These are phyloP conservation scores for Allophyes oxyacanthae DNA, from an alignment of 2,888 invertebrate species.

Conservation along the genomic window DNA sequence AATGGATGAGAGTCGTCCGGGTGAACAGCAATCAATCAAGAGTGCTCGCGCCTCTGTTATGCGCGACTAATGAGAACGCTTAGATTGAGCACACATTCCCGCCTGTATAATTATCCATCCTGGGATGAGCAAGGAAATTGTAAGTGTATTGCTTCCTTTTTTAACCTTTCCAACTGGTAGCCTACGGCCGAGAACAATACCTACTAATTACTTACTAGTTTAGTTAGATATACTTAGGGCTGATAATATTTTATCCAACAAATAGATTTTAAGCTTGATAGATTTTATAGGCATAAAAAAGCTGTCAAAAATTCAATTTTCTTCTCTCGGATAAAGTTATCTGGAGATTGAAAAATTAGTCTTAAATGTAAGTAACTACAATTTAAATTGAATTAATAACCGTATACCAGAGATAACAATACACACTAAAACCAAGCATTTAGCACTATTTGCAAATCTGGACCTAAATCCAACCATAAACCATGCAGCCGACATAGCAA, in stretches of 20 bases:
- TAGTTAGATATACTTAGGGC: too few species aligned
- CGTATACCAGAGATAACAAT: not conserved
- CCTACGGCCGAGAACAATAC: too few species aligned
- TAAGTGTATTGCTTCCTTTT: conserved; percentile 11
- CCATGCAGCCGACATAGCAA: conserved; percentile 26
- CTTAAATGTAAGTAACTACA: too few species aligned
- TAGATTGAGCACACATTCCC: conserved; percentile 51
- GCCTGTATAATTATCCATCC: not conserved
- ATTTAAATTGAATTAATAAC: too few species aligned
- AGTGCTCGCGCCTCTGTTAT: conserved; percentile 35
- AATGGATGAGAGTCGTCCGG: conserved; percentile 62
- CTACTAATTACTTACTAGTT: too few species aligned
- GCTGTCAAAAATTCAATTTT: too few species aligned
- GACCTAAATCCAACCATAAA: conserved; percentile 33
- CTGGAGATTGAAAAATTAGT: too few species aligned
- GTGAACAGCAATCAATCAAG: conserved; percentile 69
- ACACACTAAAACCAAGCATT: conserved; percentile 21
- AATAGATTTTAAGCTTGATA: too few species aligned
- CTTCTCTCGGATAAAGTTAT: too few species aligned
- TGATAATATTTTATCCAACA: too few species aligned
- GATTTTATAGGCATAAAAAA: too few species aligned
- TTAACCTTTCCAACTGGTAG: too few species aligned
- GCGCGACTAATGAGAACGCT: conserved; percentile 55
- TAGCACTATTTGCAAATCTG: conserved; percentile 32
- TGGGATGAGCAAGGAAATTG: conserved; percentile 5